Conservation (phyloP, 2,113 vertebrate species). For the Marmota flaviventris region DNA sequence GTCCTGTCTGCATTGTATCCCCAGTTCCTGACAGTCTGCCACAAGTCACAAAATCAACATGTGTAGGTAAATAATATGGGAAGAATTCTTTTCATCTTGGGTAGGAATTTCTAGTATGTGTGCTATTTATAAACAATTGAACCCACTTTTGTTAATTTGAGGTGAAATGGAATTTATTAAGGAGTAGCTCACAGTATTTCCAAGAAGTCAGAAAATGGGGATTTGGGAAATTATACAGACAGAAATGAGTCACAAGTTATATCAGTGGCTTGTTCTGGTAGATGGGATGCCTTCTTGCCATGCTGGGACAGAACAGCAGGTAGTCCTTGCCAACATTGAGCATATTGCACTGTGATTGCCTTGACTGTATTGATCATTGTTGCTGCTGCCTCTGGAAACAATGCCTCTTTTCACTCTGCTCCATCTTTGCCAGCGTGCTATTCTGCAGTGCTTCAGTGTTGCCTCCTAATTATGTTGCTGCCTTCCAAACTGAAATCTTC, state of each 20-base stretch:
- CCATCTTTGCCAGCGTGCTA: background rate
- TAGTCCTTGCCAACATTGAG: background rate
- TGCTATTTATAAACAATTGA: slow-evolving; percentile 39
- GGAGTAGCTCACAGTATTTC: slow-evolving; percentile 10
- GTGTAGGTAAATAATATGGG: background rate
- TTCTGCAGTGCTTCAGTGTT: background rate
- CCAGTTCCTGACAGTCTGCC: background rate
- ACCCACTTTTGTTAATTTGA: slow-evolving; percentile 35
- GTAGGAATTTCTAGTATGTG: slow-evolving; percentile 12
- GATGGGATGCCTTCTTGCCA: background rate
- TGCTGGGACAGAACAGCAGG: too few species aligned
- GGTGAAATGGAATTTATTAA: slow-evolving; percentile 31
- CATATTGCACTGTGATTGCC: too few species aligned
- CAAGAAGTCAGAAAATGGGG: slow-evolving; percentile 5
- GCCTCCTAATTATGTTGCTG: background rate
- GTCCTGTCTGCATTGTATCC: background rate
- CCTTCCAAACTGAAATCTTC: background rate
- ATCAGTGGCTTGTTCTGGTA: background rate
- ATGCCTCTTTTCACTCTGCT: background rate
- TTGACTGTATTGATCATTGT: too few species aligned
- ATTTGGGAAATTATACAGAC: background rate
- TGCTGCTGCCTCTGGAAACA: background rate
- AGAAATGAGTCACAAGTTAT: background rate
- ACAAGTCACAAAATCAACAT: background rate
- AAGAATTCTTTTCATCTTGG: background rate